Percentiles rank a stretch among this genome's conserved stretches.
Conservation (phyloP, 2,113 vertebrate species). For the Podarcis raffonei region DNA sequence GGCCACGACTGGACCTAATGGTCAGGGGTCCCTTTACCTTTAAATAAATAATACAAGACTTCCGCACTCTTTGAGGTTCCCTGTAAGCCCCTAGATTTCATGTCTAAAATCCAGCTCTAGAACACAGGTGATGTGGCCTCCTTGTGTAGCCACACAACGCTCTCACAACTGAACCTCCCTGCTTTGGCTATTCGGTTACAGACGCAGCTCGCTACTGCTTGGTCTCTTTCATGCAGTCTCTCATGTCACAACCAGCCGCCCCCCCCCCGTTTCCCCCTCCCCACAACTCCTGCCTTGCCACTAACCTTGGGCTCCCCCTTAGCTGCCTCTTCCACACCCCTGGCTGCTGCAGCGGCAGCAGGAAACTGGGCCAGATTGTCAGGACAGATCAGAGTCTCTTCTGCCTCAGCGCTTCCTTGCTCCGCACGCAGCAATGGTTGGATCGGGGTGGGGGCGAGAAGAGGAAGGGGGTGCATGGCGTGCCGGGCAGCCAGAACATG, state of each 20-base stretch:
- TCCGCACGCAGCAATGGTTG: constrained; percentile 8
- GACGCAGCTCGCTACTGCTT: neutral
- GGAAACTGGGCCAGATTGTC: constrained; percentile 41
- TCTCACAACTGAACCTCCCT: neutral
- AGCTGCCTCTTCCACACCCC: neutral
- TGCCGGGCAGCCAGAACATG: constrained; percentile 17
- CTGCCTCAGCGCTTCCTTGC: constrained; percentile 17
- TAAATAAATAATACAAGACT: neutral
- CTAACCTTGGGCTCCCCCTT: constrained; percentile 3
- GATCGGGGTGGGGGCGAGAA: constrained; percentile 1
- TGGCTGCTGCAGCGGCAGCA: constrained; percentile 15
- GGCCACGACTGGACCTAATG: too few relatives aligned
- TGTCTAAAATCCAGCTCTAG: neutral
- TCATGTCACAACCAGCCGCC: neutral
- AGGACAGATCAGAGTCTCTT: constrained; percentile 35
- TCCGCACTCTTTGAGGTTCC: neutral
- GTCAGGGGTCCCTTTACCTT: too few relatives aligned
- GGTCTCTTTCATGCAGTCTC: neutral
- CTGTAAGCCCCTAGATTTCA: neutral
- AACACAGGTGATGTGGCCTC: neutral
- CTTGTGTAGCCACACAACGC: neutral
- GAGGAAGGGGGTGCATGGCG: constrained; percentile 30
- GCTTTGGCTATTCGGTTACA: too few relatives aligned
- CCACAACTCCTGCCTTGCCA: neutral
- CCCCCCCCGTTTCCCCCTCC: neutral